Evolutionary conservation across 2,797 vertebrate genomes (phyloP), one percentile per base, ranked within the genome.

Genomic region (Silurus lanzhouensis): DNA sequence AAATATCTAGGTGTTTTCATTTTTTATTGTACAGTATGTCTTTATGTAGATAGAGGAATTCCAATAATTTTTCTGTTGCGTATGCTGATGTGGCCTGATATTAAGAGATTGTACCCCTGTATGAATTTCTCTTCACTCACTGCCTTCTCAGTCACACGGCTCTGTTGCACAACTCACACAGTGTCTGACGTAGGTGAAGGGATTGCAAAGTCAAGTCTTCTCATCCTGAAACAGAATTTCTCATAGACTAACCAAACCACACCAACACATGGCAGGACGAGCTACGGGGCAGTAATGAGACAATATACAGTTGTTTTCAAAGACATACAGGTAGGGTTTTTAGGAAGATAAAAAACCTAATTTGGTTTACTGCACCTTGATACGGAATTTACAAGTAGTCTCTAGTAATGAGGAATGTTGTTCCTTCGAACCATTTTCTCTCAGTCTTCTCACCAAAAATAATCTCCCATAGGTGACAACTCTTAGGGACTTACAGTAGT

Each of bases 1-100:
- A 38, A 38, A 38, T 3, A 38, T 38, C 31, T 38, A 38, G 31
- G 31, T 38, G 31, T 38, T 38, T 38, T 2, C 2, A 27, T 2
- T 2, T 38, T 38, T 38, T 38, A 3, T 38, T 38, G 3, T 38
- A 38, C 2, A 38, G 31, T 38, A 38, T n/a, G 44, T 25, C 12
- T 52, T 72, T 52, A 46, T 72, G 22, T 22, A 52, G 12, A 13
- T 72, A 72, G 44, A 72, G 46, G 71, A 83, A n/a, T 70, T 66
- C 46, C 57, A 57, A 63, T 22, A 57, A 57, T 66, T 61, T 22
- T 27, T 67, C 15, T 20, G 20, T 63, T 13, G 48, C 44, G 75
- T 17, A 80, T 52, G 83, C 67, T 76, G 85, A 87, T 55, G 31
- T 78, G 25, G 5, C 27, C 20, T 66, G 58, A 52, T 79, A 48